These are phyloP conservation scores for Rynchops niger DNA, from an alignment of 2,113 vertebrate species.

Conservation along the genomic window DNA sequence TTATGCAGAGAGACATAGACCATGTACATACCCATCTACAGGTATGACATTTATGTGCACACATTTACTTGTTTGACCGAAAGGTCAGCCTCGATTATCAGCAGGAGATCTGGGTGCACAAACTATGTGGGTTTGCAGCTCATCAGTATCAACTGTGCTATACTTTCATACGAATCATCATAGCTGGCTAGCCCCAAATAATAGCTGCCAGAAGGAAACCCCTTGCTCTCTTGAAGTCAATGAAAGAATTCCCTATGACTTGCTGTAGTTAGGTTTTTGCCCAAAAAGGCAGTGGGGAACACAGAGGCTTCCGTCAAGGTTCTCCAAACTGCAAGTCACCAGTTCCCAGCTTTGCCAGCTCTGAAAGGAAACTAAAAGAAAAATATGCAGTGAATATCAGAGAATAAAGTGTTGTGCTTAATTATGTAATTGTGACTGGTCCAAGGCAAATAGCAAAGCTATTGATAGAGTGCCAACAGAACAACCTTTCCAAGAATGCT, in stretches of 20 bases:
- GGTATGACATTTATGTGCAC: not conserved
- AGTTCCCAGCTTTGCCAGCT: not conserved
- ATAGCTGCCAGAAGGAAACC: not conserved
- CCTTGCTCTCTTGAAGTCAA: not conserved
- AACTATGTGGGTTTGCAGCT: not conserved
- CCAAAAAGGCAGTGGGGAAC: not conserved
- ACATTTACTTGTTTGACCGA: not conserved
- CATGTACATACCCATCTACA: fast-evolving
- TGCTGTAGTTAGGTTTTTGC: not conserved
- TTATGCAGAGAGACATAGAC: not conserved
- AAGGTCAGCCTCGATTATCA: not conserved
- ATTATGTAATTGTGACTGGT: not conserved
- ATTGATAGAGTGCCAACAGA: not conserved
- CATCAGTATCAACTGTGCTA: not conserved
- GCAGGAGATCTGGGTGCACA: not conserved
- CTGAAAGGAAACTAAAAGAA: not conserved
- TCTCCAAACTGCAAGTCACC: not conserved
- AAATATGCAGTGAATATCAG: not conserved
- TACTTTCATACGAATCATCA: not conserved
- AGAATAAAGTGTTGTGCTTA: not conserved
- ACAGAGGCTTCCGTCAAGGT: not conserved
- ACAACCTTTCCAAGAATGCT: not conserved
- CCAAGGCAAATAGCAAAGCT: not conserved
- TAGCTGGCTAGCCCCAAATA: not conserved
- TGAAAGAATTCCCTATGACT: not conserved